phyloP scores from a whole-genome alignment of 2,797 vertebrate genomes.

The Halcyon smyrnensis region DNA sequence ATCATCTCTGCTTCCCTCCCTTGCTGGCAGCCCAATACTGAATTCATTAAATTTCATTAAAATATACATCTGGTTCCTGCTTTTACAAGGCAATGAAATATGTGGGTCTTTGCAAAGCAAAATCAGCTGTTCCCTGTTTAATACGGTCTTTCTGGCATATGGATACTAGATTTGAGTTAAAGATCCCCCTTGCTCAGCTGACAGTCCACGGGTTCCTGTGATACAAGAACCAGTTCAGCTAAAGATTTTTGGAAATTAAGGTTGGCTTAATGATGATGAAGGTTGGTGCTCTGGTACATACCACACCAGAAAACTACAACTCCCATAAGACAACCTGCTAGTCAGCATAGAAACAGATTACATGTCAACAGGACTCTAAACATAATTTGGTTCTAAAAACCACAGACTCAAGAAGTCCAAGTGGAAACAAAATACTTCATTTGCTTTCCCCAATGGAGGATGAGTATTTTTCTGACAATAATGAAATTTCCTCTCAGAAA shows the following conservation, averaged over 20 bases:
- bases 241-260: neutral
- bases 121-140: slow-evolving; percentile 24
- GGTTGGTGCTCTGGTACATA: neutral
- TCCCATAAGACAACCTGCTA: neutral
- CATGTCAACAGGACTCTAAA: neutral
- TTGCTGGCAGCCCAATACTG: slow-evolving; percentile 28
- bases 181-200: neutral
- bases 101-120: neutral
- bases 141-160: accelerated
- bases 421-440: slow-evolving; percentile 6
- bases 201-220: neutral
- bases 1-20: slow-evolving; percentile 27
- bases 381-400: neutral
- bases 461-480: neutral
- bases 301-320: neutral
- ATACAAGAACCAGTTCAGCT: neutral
- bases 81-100: slow-evolving; percentile 47
- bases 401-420: neutral
- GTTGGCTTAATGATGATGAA: neutral
- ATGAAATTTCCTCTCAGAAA: neutral
- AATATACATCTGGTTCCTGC: slow-evolving; percentile 50
- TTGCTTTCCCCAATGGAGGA: neutral
- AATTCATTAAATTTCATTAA: slow-evolving; percentile 61
- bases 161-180: neutral
- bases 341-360: neutral